These are phyloP conservation scores for Drosophila oshimai DNA, from an alignment of 1,140 invertebrate species.

Conservation along the genomic window DNA sequence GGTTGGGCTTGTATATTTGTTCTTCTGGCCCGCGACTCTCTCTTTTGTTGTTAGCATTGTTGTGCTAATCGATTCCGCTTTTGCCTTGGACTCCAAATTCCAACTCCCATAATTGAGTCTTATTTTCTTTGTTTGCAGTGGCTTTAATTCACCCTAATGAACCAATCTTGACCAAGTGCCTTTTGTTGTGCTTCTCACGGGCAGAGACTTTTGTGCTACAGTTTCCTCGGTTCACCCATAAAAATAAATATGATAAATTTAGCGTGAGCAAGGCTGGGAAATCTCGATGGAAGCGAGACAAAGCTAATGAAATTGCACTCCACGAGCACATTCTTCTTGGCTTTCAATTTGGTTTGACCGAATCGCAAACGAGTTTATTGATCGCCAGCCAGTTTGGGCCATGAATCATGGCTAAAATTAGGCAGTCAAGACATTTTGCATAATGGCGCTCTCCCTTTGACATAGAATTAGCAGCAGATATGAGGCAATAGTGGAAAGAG, in stretches of 20 bases:
- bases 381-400: constrained; percentile 39
- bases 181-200: constrained; percentile 38
- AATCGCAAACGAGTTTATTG: constrained; percentile 61
- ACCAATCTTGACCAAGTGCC: constrained; percentile 48
- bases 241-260: constrained; percentile 46
- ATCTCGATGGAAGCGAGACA: constrained; percentile 20
- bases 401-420: constrained; percentile 78
- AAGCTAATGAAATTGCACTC: constrained; percentile 50
- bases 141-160: constrained; percentile 57
- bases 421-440: constrained; percentile 57
- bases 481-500: constrained; percentile 52
- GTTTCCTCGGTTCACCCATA: constrained; percentile 35
- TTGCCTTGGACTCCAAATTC: constrained; percentile 41
- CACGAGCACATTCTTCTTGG: constrained; percentile 34
- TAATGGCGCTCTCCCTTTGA: constrained; percentile 38
- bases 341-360: neutral
- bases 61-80: constrained; percentile 54
- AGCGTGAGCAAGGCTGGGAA: constrained; percentile 58
- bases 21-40: constrained; percentile 14
- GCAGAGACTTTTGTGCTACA: constrained; percentile 35
- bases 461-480: constrained; percentile 64
- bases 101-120: constrained; percentile 47
- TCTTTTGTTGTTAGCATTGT: constrained; percentile 60
- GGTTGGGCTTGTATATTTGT: constrained; percentile 14
- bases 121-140: constrained; percentile 38